These are phyloP conservation scores for Syrphus vitripennis DNA, from an alignment of 2,888 invertebrate genomes.

Conservation along the genomic window DNA sequence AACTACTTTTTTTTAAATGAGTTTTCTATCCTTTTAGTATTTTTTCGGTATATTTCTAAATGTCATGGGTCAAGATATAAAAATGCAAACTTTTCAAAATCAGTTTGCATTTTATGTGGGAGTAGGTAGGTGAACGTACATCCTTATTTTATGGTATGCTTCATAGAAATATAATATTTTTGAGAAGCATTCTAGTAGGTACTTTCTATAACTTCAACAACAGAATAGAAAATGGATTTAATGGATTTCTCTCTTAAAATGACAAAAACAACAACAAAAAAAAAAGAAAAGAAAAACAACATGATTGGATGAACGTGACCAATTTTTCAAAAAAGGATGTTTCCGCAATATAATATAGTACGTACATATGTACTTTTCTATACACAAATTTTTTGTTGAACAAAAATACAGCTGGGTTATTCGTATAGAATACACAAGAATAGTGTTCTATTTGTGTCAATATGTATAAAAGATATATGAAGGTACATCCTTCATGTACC, in stretches of 20 bases:
- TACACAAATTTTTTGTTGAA: background rate
- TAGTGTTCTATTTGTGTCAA: background rate
- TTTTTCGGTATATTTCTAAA: no score
- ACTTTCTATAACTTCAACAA: background rate
- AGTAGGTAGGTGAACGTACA: no score
- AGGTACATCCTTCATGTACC: background rate
- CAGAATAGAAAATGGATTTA: slow-evolving; percentile 3
- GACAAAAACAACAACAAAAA: slow-evolving; percentile 38
- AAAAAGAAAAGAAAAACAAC: no score
- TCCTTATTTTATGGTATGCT: no score
- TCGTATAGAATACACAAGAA: background rate
- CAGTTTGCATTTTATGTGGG: no score
- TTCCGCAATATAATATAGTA: background rate
- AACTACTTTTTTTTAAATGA: no score
- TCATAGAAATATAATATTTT: background rate
- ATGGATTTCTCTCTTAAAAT: slow-evolving; percentile 8
- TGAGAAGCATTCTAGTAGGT: background rate
- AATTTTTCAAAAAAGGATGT: slow-evolving; percentile 31
- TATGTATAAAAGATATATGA: background rate
- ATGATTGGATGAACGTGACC: slow-evolving; percentile 51
- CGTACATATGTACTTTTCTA: no score
- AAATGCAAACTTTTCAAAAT: no score
- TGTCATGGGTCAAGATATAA: no score
- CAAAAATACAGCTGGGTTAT: background rate
- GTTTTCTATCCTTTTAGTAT: no score